Conservation (phyloP, 2,888 invertebrate species). For the Druceiella hillmani region DNA sequence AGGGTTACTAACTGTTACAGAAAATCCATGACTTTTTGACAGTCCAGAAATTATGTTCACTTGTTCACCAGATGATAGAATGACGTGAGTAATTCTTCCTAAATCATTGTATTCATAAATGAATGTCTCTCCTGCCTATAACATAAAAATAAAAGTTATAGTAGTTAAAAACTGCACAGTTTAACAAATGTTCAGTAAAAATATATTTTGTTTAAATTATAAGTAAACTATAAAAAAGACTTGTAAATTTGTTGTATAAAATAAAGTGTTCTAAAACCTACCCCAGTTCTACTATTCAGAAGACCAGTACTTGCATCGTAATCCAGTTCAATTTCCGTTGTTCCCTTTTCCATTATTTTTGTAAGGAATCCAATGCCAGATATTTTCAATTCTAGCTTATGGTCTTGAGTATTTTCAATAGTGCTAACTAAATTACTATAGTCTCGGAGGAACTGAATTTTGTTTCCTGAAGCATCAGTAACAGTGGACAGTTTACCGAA, state of each 20-base stretch:
- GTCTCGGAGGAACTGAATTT: conserved; percentile 86
- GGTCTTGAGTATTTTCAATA: conserved; percentile 91
- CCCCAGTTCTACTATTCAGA: conserved; percentile 77
- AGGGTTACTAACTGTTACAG: conserved; percentile 62
- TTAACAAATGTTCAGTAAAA: no score
- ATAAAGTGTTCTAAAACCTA: conserved; percentile 35
- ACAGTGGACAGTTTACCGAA: conserved; percentile 92
- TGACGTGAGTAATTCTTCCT: conserved; percentile 80
- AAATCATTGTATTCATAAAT: conserved; percentile 89
- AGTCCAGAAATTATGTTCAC: conserved; percentile 73
- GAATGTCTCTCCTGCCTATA: conserved; percentile 76
- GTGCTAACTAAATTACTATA: conserved; percentile 91
- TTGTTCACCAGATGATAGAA: conserved; percentile 88
- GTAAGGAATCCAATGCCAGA: conserved; percentile 90
- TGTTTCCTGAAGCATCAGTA: conserved; percentile 89
- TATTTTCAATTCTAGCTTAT: conserved; percentile 87
- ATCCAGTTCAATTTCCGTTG: conserved; percentile 82
- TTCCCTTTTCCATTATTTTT: conserved; percentile 81
- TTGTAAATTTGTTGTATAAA: conserved; percentile 3
- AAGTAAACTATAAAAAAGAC: conserved; percentile 2
- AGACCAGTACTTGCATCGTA: conserved; percentile 88
- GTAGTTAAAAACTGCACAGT: conserved; percentile 4
- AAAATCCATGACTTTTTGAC: conserved; percentile 69
- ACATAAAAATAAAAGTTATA: conserved; percentile 22
- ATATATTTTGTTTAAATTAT: no score